Evolutionary conservation across 92 coral and sea anemone species (phyloP).

Genomic region (Porites evermanni): DNA sequence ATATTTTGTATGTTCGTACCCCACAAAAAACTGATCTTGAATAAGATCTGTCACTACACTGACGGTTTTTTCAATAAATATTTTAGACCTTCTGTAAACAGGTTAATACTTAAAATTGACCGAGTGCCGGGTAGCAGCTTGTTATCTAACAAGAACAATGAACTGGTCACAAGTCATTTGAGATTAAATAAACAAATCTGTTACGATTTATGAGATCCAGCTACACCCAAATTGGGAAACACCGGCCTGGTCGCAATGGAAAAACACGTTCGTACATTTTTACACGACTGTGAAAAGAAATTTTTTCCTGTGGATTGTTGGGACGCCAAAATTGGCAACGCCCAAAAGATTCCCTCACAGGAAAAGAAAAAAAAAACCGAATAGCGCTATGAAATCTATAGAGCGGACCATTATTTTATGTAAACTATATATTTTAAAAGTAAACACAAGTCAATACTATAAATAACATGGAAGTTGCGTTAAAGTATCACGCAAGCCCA

Average conservation of each 20-base stretch:
- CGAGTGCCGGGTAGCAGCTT: background rate
- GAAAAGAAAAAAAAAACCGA: background rate
- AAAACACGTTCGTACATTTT: background rate
- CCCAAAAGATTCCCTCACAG: conserved; percentile 4
- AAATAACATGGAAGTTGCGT: conserved; percentile 25
- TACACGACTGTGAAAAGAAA: background rate
- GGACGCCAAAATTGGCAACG: conserved; percentile 16
- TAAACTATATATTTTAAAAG: conserved; percentile 26
- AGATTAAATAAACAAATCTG: conserved; percentile 56
- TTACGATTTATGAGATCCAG: conserved; percentile 27
- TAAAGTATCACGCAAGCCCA: conserved; percentile 23
- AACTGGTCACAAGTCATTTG: conserved; percentile 21
- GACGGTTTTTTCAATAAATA: background rate
- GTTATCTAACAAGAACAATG: conserved; percentile 13
- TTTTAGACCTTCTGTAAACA: background rate
- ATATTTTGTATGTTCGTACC: background rate
- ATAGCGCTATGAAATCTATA: background rate
- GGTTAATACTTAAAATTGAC: background rate
- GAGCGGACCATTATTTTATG: background rate
- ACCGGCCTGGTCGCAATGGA: background rate
- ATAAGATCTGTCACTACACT: no score
- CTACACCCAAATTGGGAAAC: background rate
- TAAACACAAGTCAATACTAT: conserved; percentile 33
- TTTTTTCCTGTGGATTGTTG: background rate
- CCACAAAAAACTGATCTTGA: no score